phyloP scores from a whole-genome alignment of 2,113 vertebrate species.

The Sylvietta virens region DNA sequence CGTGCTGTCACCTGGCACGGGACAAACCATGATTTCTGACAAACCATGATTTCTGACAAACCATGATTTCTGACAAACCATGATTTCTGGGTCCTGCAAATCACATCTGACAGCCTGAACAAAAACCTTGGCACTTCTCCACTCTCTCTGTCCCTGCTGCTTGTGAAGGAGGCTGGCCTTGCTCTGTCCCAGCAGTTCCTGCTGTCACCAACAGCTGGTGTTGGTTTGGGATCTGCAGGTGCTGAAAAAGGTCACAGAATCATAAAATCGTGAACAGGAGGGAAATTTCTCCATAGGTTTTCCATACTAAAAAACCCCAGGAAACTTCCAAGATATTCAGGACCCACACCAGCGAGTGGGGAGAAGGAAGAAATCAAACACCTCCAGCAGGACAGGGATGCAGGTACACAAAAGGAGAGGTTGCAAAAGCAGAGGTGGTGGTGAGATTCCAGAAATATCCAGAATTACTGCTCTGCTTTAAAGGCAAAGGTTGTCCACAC shows the following conservation, averaged over 20 bases:
- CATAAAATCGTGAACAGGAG: neutral
- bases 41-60: no score
- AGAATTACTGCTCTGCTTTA: neutral
- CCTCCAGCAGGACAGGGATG: neutral
- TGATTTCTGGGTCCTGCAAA: neutral
- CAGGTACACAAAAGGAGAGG: neutral
- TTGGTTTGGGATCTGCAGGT: neutral
- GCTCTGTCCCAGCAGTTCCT: neutral
- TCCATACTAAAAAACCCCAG: neutral
- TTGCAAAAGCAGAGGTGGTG: neutral
- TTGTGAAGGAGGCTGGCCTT: neutral
- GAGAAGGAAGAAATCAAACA: neutral
- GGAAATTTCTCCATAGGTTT: neutral
- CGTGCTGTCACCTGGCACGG: rapidly evolving
- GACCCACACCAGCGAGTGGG: neutral
- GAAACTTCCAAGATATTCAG: neutral
- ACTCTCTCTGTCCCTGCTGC: neutral
- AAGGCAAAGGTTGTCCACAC: neutral
- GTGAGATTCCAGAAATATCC: neutral
- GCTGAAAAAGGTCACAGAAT: neutral
- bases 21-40: neutral
- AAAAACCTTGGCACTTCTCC: neutral
- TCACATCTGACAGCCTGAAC: neutral
- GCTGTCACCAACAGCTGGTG: neutral
- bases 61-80: no score